A percentile compares a stretch with the other conserved stretches of the same genome.
Evolutionary conservation across 2,888 invertebrate genomes (phyloP).

Genomic region (Chrysolina americana): DNA sequence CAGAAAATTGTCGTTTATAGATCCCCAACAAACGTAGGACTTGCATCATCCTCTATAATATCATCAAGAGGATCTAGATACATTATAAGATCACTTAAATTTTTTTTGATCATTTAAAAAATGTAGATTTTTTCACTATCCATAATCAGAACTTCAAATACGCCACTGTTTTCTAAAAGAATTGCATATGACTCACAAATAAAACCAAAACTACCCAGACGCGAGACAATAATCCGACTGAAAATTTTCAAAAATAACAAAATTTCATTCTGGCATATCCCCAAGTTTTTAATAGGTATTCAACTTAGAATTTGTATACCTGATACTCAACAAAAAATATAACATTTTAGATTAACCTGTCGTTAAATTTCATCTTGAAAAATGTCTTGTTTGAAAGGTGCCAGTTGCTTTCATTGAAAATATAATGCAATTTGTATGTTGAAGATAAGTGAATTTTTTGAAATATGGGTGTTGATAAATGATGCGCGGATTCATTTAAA

Average conservation of each 20-base stretch:
- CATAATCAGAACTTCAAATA: not conserved
- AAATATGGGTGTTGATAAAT: slow-evolving; percentile 12
- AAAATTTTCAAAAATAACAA: slow-evolving; percentile 13
- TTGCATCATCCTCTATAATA: too few species aligned
- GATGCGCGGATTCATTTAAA: slow-evolving; percentile 11
- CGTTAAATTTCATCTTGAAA: slow-evolving; percentile 18
- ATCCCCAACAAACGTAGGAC: too few species aligned
- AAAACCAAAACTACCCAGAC: not conserved
- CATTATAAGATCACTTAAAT: too few species aligned
- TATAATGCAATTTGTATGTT: slow-evolving; percentile 20
- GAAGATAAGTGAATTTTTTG: slow-evolving; percentile 17
- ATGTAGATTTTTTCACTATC: too few species aligned
- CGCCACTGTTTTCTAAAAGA: not conserved
- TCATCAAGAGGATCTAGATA: too few species aligned
- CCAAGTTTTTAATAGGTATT: slow-evolving; percentile 21
- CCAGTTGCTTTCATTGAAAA: slow-evolving; percentile 20
- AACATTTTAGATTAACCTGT: slow-evolving; percentile 31
- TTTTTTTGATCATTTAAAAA: too few species aligned
- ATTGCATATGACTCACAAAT: not conserved
- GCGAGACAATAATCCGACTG: too few species aligned
- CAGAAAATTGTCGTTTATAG: too few species aligned
- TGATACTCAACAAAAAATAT: slow-evolving; percentile 31
- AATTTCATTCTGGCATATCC: slow-evolving; percentile 8
- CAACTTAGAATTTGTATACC: slow-evolving; percentile 20
- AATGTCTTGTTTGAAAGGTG: slow-evolving; percentile 28